Conservation (phyloP, 2,113 vertebrate genomes). For the Lamprologus ornatipinnis region DNA sequence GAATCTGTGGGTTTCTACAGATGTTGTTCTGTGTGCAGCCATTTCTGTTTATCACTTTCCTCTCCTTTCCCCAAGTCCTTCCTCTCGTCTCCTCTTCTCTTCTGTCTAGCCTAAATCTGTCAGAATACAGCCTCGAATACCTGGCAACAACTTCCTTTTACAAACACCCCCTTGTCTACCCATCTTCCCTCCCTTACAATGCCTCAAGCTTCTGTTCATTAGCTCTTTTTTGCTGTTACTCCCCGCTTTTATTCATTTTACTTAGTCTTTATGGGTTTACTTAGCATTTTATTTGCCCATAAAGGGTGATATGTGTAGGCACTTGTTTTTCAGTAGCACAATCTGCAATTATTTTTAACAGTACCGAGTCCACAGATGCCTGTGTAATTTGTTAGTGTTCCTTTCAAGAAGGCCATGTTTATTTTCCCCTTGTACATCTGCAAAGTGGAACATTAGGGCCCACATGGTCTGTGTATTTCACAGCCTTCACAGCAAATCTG, state of each 20-base stretch:
- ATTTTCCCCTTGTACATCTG: neutral
- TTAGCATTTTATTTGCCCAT: slow-evolving; percentile 48
- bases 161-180: neutral
- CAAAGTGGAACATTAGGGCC: slow-evolving; percentile 20
- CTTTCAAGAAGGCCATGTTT: neutral
- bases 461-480: neutral
- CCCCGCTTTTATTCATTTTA: slow-evolving; percentile 27
- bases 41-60: slow-evolving; percentile 29
- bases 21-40: slow-evolving; percentile 26
- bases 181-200: neutral
- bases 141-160: slow-evolving; percentile 32
- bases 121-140: slow-evolving; percentile 44
- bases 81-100: slow-evolving; percentile 40
- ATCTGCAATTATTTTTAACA: slow-evolving; percentile 1
- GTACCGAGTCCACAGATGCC: neutral
- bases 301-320: slow-evolving; percentile 30
- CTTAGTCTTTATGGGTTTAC: slow-evolving; percentile 36
- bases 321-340: neutral
- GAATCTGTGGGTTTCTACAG: slow-evolving; percentile 9
- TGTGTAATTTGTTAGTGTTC: slow-evolving; percentile 7
- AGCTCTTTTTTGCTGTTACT: neutral
- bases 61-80: slow-evolving; percentile 1
- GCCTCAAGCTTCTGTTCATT: slow-evolving; percentile 38
- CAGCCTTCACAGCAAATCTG: slow-evolving; percentile 2
- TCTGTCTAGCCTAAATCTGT: slow-evolving; percentile 59